Percentiles rank a stretch among this genome's conserved stretches.
Conservation (phyloP, 2,113 vertebrate species). For the Apeltes quadracus region DNA sequence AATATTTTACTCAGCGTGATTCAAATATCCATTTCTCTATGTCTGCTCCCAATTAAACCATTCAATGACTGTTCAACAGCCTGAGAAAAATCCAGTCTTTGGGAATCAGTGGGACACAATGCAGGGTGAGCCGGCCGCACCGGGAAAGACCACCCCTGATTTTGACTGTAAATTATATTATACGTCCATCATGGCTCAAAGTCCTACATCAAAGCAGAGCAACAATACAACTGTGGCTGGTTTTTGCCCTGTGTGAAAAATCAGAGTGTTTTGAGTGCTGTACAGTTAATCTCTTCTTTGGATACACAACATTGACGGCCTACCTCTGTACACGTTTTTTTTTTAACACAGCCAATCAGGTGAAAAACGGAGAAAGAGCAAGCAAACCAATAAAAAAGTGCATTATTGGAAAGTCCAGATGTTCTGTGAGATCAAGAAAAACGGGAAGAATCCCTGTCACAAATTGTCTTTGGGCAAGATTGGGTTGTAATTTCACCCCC, state of each 20-base stretch:
- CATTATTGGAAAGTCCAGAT: constrained; percentile 62
- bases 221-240: constrained; percentile 43
- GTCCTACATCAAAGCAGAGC: constrained; percentile 63
- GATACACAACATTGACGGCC: constrained; percentile 73
- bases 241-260: constrained; percentile 68
- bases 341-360: constrained; percentile 49
- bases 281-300: constrained; percentile 71
- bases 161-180: constrained; percentile 69
- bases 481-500: constrained; percentile 66
- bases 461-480: constrained; percentile 52
- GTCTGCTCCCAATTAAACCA: constrained; percentile 74
- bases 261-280: constrained; percentile 70
- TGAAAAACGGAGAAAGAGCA: constrained; percentile 39
- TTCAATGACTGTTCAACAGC: constrained; percentile 65
- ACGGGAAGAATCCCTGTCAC: constrained; percentile 58
- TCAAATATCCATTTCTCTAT: constrained; percentile 71
- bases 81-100: constrained; percentile 65
- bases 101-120: constrained; percentile 63
- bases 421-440: constrained; percentile 49
- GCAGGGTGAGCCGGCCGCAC: constrained; percentile 70
- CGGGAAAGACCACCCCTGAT: constrained; percentile 72
- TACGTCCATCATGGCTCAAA: constrained; percentile 57
- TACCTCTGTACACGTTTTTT: constrained; percentile 34
- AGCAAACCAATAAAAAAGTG: constrained; percentile 53
- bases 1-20: constrained; percentile 73